A percentile compares a stretch with the other conserved stretches of the same genome.
Evolutionary conservation across 2,888 invertebrate genomes (phyloP).

Genomic region (Meghimatium bilineatum): DNA sequence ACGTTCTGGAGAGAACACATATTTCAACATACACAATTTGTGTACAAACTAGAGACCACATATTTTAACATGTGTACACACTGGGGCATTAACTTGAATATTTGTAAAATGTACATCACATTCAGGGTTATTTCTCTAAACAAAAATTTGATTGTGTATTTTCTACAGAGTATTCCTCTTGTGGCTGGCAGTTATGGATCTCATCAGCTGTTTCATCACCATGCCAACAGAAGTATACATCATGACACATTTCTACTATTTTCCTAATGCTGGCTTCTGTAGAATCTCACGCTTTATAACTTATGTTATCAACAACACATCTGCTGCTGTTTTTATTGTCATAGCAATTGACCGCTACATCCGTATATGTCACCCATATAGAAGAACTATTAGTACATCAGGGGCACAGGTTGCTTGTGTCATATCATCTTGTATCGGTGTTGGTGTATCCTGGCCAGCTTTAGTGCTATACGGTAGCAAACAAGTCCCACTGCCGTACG

Average conservation of each 20-base stretch:
- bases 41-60: too few species aligned
- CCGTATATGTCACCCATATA: slow-evolving; percentile 55
- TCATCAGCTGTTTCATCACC: slow-evolving; percentile 55
- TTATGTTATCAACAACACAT: slow-evolving; percentile 55
- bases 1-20: too few species aligned
- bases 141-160: background rate
- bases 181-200: slow-evolving; percentile 51
- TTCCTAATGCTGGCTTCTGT: slow-evolving; percentile 53
- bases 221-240: slow-evolving; percentile 56
- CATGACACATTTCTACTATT: slow-evolving; percentile 54
- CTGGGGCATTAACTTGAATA: too few species aligned
- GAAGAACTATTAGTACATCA: slow-evolving; percentile 39
- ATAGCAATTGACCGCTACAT: slow-evolving; percentile 58
- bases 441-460: slow-evolving; percentile 57
- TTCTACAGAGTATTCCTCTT: slow-evolving; percentile 48
- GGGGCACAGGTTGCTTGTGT: slow-evolving; percentile 53
- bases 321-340: slow-evolving; percentile 52
- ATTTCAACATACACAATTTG: too few species aligned
- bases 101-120: too few species aligned
- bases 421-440: slow-evolving; percentile 51
- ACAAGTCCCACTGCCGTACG: slow-evolving; percentile 40
- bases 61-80: too few species aligned
- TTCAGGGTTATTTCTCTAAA: too few species aligned
- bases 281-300: slow-evolving; percentile 54
- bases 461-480: slow-evolving; percentile 54